phyloP scores from a whole-genome alignment of 2,797 vertebrate genomes.

The Pangasius larnaudii region DNA sequence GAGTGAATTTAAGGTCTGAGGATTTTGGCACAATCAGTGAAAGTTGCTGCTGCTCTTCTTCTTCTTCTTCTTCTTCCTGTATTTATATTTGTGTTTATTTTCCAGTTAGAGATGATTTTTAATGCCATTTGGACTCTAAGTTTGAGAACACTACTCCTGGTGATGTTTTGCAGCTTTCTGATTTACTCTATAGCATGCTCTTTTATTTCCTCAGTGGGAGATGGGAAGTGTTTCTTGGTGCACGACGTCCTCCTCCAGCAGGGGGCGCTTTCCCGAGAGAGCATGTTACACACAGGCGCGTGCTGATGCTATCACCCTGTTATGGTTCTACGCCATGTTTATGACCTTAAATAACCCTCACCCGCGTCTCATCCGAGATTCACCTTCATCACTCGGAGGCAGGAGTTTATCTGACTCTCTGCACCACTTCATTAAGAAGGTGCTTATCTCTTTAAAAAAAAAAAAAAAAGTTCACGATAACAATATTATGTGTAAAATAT shows the following conservation, averaged over 20 bases:
- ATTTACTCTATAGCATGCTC: not conserved
- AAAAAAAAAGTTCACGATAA: not conserved
- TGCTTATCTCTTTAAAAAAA: not conserved
- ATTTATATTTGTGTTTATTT: conserved; percentile 13
- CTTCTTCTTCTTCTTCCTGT: not conserved
- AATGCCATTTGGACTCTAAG: not conserved
- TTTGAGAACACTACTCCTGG: not conserved
- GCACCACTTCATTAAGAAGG: not conserved
- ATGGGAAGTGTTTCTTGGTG: not conserved
- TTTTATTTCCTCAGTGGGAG: not conserved
- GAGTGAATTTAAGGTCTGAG: not conserved
- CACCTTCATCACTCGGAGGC: not conserved
- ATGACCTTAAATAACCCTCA: conserved; percentile 1
- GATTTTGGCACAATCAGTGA: not conserved
- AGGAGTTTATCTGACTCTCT: not conserved
- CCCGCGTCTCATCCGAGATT: not conserved
- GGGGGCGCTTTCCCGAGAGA: not conserved
- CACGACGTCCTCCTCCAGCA: not conserved
- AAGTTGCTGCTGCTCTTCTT: not conserved
- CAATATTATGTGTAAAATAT: not conserved
- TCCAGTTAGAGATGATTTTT: not conserved
- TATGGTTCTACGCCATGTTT: not conserved
- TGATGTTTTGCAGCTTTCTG: not conserved
- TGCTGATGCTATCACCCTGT: not conserved
- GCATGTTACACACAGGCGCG: not conserved